A percentile compares a stretch with the other conserved stretches of the same genome.
phyloP scores from a whole-genome alignment of 2,113 vertebrate genomes.

The Machaerirhynchus nigripectus region DNA sequence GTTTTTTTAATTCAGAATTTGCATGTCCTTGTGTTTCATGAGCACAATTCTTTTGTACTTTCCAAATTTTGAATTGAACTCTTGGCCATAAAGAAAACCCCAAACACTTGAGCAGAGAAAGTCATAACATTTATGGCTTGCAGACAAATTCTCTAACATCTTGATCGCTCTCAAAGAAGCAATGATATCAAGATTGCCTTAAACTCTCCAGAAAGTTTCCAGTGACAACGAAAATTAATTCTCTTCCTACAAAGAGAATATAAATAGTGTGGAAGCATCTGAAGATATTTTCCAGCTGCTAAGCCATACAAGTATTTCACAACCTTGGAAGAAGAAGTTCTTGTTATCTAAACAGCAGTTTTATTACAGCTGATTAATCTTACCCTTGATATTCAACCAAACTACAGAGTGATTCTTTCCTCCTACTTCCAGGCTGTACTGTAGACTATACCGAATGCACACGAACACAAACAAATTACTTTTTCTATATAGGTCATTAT shows the following conservation, averaged over 20 bases:
- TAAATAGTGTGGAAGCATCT: neutral
- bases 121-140: neutral
- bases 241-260: neutral
- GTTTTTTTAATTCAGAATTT: neutral
- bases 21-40: neutral
- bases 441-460: neutral
- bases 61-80: neutral
- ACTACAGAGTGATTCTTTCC: neutral
- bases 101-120: neutral
- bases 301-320: neutral
- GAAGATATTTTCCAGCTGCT: neutral
- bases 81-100: neutral
- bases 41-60: neutral
- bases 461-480: neutral
- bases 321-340: neutral
- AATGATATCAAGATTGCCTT: neutral
- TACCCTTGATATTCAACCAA: neutral
- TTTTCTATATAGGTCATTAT: neutral
- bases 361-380: neutral
- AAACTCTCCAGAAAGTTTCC: neutral
- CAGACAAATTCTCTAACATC: neutral
- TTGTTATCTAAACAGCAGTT: neutral
- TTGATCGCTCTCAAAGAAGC: neutral
- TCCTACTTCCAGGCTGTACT: neutral
- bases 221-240: neutral